These are phyloP conservation scores for Ctenomys sociabilis DNA, from an alignment of 2,113 vertebrate species.

Conservation along the genomic window DNA sequence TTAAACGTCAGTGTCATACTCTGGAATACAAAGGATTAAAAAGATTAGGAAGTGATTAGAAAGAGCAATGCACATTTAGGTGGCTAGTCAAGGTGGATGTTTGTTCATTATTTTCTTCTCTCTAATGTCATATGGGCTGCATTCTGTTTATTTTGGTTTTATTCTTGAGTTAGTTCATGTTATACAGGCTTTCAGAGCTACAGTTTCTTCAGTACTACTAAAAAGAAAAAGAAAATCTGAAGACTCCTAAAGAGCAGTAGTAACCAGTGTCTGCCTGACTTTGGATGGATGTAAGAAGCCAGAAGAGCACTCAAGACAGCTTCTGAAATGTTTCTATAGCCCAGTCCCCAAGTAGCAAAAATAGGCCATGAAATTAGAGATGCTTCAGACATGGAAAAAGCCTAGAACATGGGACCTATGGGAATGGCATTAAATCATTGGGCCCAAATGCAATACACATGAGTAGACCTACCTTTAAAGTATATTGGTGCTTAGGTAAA, in stretches of 20 bases:
- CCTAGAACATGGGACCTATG: background rate
- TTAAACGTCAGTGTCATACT: background rate
- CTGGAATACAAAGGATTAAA: background rate
- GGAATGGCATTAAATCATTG: background rate
- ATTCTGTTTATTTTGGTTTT: slow-evolving; percentile 21
- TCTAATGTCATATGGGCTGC: background rate
- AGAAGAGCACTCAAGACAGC: background rate
- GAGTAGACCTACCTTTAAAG: too few species aligned
- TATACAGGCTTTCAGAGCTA: background rate
- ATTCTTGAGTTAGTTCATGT: slow-evolving; percentile 10
- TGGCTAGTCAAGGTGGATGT: background rate
- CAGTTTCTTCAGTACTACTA: background rate
- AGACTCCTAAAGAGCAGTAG: background rate
- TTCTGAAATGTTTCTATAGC: background rate
- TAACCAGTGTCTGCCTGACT: background rate
- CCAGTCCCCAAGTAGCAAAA: background rate
- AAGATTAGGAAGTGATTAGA: background rate
- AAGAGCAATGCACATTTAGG: background rate
- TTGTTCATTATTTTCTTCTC: background rate
- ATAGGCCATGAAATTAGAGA: background rate
- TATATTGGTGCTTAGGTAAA: too few species aligned
- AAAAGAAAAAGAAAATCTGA: background rate
- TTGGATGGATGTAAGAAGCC: background rate
- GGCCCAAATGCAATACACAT: background rate
- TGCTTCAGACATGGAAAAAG: background rate